Evolutionary conservation across 2,888 invertebrate genomes (phyloP).

Genomic region (Pollenia angustigena): DNA sequence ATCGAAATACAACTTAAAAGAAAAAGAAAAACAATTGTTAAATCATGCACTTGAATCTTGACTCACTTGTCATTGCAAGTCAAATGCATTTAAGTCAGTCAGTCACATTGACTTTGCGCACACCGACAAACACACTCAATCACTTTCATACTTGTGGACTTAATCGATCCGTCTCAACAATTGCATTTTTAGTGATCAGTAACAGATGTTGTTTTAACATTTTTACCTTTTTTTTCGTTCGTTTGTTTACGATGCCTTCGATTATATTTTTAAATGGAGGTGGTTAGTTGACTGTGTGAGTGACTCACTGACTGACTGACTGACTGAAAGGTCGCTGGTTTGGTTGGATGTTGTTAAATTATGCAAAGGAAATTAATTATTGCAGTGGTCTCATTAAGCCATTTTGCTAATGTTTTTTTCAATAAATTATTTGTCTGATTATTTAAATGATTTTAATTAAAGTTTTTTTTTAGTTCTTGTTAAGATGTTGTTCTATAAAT

Average conservation of each 20-base stretch:
- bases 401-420: slow-evolving; percentile 54
- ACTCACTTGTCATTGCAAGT: slow-evolving; percentile 51
- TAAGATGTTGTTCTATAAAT: too few relatives aligned
- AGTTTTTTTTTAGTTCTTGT: background rate
- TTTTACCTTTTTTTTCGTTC: slow-evolving; percentile 17
- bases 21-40: slow-evolving; percentile 39
- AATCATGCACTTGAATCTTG: slow-evolving; percentile 69
- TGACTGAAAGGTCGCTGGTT: background rate
- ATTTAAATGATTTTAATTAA: slow-evolving; percentile 24
- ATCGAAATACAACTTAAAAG: background rate
- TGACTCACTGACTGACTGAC: slow-evolving; percentile 12
- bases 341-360: slow-evolving; percentile 8
- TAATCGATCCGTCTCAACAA: slow-evolving; percentile 47
- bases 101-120: slow-evolving; percentile 31
- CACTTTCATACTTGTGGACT: slow-evolving; percentile 21
- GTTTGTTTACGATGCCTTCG: slow-evolving; percentile 4
- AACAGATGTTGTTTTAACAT: slow-evolving; percentile 56
- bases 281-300: slow-evolving; percentile 4
- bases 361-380: slow-evolving; percentile 55
- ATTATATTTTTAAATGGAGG: slow-evolving; percentile 17
- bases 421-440: slow-evolving; percentile 2
- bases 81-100: slow-evolving; percentile 44
- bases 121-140: background rate
- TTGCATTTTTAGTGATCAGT: slow-evolving; percentile 28
- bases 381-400: slow-evolving; percentile 58